Evolutionary conservation across 1,140 invertebrate genomes (phyloP).

Genomic region (Leptinotarsa lineolata): DNA sequence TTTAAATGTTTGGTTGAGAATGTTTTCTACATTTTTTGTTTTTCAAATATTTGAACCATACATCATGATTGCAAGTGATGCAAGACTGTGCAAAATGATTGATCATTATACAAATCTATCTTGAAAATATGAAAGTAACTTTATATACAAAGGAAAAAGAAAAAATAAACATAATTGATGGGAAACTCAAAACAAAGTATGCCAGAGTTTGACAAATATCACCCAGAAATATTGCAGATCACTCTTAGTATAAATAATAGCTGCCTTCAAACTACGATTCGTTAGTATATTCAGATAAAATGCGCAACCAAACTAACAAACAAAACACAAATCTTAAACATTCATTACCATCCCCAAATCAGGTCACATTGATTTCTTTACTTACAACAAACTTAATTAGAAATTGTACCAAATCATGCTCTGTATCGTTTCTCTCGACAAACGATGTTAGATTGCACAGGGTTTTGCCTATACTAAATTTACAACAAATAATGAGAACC

Average conservation of each 20-base stretch:
- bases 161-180: too few relatives aligned
- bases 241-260: too few relatives aligned
- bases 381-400: slow-evolving; percentile 36
- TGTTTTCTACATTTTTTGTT: too few relatives aligned
- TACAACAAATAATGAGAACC: slow-evolving; percentile 29
- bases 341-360: not conserved
- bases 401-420: slow-evolving; percentile 47
- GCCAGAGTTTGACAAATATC: too few relatives aligned
- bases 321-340: not conserved
- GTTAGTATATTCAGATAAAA: too few relatives aligned
- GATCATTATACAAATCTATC: too few relatives aligned
- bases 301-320: not conserved
- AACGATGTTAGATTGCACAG: slow-evolving; percentile 40
- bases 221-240: too few relatives aligned
- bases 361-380: slow-evolving; percentile 38
- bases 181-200: too few relatives aligned
- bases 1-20: too few relatives aligned
- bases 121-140: too few relatives aligned
- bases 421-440: slow-evolving; percentile 36
- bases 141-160: too few relatives aligned
- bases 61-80: not conserved
- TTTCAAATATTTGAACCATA: not conserved
- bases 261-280: too few relatives aligned
- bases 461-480: slow-evolving; percentile 17
- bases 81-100: not conserved